Percentiles rank a stretch among this genome's conserved stretches.
Conservation (phyloP, 2,113 vertebrate genomes). For the Echinops telfairi region DNA sequence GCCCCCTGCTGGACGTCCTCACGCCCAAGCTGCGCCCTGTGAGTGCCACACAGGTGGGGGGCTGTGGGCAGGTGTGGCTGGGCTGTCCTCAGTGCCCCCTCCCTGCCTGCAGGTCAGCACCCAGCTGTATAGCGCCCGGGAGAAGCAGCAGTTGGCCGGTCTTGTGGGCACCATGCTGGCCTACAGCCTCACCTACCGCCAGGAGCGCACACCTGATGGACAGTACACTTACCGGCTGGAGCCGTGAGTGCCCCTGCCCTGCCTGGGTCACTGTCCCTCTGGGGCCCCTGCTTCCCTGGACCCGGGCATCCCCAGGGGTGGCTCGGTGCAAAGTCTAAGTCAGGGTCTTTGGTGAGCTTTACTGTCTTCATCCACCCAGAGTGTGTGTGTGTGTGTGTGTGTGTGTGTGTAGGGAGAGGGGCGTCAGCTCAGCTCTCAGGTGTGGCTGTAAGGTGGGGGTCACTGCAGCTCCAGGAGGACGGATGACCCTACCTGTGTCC, state of each 20-base stretch:
- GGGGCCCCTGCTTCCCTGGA: too few species aligned
- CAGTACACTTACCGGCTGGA: conserved; percentile 95
- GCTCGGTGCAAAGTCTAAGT: too few species aligned
- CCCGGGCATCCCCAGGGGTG: neutral
- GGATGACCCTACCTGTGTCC: neutral
- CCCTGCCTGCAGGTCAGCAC: conserved; percentile 92
- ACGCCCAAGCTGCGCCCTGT: conserved; percentile 94
- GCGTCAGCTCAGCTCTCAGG: too few species aligned
- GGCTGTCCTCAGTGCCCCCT: neutral
- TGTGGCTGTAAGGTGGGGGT: too few species aligned
- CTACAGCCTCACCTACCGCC: conserved; percentile 97
- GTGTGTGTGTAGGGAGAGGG: neutral
- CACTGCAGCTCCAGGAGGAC: neutral
- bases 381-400: neutral
- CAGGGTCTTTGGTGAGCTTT: neutral
- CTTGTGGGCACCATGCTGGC: conserved; percentile 96
- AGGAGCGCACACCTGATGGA: conserved; percentile 94
- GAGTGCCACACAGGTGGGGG: conserved; percentile 59
- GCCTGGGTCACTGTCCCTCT: neutral
- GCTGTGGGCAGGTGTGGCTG: neutral
- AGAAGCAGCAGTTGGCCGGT: conserved; percentile 95
- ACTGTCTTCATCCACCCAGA: too few species aligned
- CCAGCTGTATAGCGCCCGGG: conserved; percentile 94
- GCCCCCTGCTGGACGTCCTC: conserved; percentile 94
- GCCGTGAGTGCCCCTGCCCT: conserved; percentile 92